Evolutionary conservation across 2,797 vertebrate species (phyloP), one percentile per base, ranked within the genome.

Genomic region (Hephaestus fuliginosus): DNA sequence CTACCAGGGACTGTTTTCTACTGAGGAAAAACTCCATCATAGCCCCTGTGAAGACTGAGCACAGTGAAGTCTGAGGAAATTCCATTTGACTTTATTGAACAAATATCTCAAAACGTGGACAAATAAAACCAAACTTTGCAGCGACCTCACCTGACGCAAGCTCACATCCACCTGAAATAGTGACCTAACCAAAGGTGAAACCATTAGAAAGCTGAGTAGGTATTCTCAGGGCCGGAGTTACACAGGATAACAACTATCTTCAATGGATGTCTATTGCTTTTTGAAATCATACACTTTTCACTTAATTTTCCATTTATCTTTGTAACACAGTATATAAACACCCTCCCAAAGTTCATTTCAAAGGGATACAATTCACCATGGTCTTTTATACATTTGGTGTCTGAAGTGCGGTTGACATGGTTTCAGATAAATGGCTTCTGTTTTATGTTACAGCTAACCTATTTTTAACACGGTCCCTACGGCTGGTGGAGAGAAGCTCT

Each of bases 391-490:
- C 13, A 0, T 18, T 60, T 28, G 2, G 20, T 28, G 20, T 61
- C 41, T 53, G 18, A 17, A 57, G 8, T 7, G 36, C 28, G 52
- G 39, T 46, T 61, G 36, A 51, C 70, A 30, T 22, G 7, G 7
- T 55, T 65, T 69, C 41, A n/a, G 43, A 69, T 74, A 13, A 68
- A 62, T 20, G 0, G 12, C 2, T 52, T 61, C 30, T 52, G 48
- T 41, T 68, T 75, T 5, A 2, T 72, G 41, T 56, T 41, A 67
- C 69, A 70, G 2, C 10, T 3, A 49, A 15, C 0, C 7, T 52
- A 49, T 76, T 74, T 88, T 74, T 63, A 58, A 72, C 28, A 33
- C 20, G 14, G 20, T 57, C 41, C 64, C 77, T 62, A 69, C 15
- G 15, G 61, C 55, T 55, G 51, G 1, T 1, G 1, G 15, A 39